Evolutionary conservation across 2,888 invertebrate species (phyloP).

Genomic region (Lissonota sp.): DNA sequence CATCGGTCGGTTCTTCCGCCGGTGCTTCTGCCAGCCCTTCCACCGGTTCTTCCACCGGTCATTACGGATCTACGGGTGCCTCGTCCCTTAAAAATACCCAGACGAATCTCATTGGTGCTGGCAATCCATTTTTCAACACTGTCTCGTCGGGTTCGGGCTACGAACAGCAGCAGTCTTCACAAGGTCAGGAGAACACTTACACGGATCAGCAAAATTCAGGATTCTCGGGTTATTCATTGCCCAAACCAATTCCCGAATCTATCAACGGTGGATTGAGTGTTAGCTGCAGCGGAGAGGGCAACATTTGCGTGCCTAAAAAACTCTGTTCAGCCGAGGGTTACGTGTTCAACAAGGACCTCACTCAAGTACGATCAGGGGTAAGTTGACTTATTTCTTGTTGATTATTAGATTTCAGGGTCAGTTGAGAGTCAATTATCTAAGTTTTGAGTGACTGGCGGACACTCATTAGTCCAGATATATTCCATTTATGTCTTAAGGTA

Average conservation of each 20-base stretch:
- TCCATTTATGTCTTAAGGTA: too few relatives aligned
- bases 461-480: too few relatives aligned
- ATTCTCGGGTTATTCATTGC: constrained; percentile 11
- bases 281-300: constrained; percentile 86
- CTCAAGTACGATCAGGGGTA: constrained; percentile 85
- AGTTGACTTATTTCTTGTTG: constrained; percentile 76
- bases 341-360: constrained; percentile 84
- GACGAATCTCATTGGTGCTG: background rate
- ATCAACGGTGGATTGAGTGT: constrained; percentile 83
- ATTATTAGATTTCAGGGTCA: constrained; percentile 32
- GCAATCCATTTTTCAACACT: constrained; percentile 49
- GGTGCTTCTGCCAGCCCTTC: background rate
- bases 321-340: constrained; percentile 86
- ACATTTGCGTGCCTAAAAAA: constrained; percentile 87
- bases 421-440: background rate
- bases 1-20: background rate
- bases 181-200: constrained; percentile 8
- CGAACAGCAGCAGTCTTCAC: constrained; percentile 7
- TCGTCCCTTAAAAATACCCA: background rate
- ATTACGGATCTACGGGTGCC: background rate
- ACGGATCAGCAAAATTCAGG: constrained; percentile 29
- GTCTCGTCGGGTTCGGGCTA: background rate
- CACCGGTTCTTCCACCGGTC: background rate
- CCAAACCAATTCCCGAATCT: background rate
- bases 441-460: too few relatives aligned